Evolutionary conservation across 2,113 vertebrate genomes (phyloP).

Genomic region (Hippoglossus stenolepis): DNA sequence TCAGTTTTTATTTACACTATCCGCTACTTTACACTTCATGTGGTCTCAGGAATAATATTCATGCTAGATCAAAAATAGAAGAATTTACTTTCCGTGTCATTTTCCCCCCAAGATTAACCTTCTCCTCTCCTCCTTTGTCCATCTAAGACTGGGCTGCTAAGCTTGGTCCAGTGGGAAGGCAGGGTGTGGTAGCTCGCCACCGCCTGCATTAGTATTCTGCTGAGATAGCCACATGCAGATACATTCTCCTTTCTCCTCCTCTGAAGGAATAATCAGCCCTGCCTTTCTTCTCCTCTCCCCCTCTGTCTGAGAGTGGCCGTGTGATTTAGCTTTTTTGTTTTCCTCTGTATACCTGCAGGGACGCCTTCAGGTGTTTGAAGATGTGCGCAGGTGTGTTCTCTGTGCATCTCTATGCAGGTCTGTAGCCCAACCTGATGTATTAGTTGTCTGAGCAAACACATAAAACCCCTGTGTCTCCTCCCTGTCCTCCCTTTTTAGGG

Average conservation of each 20-base stretch:
- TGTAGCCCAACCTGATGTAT: conserved; percentile 28
- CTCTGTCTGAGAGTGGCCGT: conserved; percentile 89
- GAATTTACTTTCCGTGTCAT: not conserved
- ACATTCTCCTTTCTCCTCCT: conserved; percentile 87
- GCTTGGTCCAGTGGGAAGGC: conserved; percentile 48
- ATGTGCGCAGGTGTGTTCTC: conserved; percentile 41
- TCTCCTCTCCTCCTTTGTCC: conserved; percentile 28
- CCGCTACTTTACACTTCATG: conserved; percentile 11
- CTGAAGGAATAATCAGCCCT: conserved; percentile 88
- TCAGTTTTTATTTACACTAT: conserved; percentile 31
- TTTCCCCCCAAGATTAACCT: not conserved
- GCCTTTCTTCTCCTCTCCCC: conserved; percentile 40
- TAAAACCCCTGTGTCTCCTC: conserved; percentile 49
- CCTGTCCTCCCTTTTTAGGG: conserved; percentile 53
- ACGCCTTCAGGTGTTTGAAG: conserved; percentile 53
- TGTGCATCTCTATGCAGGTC: conserved; percentile 42
- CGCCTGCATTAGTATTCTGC: conserved; percentile 88
- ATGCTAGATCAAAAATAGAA: not conserved
- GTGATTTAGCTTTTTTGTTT: conserved; percentile 86
- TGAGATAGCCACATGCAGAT: conserved; percentile 80
- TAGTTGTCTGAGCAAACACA: conserved; percentile 51
- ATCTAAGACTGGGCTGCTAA: conserved; percentile 24
- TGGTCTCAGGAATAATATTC: conserved; percentile 9
- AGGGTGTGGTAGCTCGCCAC: conserved; percentile 68
- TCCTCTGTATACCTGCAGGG: conserved; percentile 68